Evolutionary conservation across 1,140 invertebrate species (phyloP), one percentile per base, ranked within the genome.

Genomic region (Drosophila nikananu): DNA sequence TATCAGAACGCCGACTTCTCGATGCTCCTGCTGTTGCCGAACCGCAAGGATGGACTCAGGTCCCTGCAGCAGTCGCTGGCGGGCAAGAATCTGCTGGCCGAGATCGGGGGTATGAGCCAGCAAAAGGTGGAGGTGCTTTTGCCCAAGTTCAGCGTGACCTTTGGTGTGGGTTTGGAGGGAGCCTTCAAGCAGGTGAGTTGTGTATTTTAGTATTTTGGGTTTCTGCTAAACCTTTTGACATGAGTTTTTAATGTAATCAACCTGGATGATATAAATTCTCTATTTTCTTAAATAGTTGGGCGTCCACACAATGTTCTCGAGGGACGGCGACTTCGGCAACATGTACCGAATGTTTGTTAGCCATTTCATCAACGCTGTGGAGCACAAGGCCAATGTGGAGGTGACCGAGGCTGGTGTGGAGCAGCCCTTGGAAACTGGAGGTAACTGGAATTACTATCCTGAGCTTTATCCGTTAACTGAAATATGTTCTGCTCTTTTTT

Each of bases 101-200:
- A 86, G 30, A 58, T 92, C 13, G 74, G 83, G 1, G 71, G 92
- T 0, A 78, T 81, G 32, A 92, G 93, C 25, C 37, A 63, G 17
- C 71, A 86, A 0, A 84, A 84, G 10, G 93, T 96, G 5, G 77
- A 94, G 17, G 75, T 96, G 4, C 91, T 78, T 19, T 60, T 96
- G 42, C 96, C 96, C 9, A 95, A 95, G 83, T 96, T 96, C 77
- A 95, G 94, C 76, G 94, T 95, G 5, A 94, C 95, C 80, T 94
- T 93, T n/a, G 91, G 82, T 30, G 81, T 94, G 0, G 73, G 95
- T 35, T 81, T 96, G 19, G 94, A 93, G 37, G 65, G 93, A 5
- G 78, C 94, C 19, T 93, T 96, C 48, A 48, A 89, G 58, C 83
- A 94, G 91, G 95, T 95, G 72, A 87, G 61, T 15, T 19, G 0